Evolutionary conservation across 2,797 vertebrate genomes (phyloP), one percentile per base, ranked within the genome.

Genomic region (Brotogeris chrysoptera): DNA sequence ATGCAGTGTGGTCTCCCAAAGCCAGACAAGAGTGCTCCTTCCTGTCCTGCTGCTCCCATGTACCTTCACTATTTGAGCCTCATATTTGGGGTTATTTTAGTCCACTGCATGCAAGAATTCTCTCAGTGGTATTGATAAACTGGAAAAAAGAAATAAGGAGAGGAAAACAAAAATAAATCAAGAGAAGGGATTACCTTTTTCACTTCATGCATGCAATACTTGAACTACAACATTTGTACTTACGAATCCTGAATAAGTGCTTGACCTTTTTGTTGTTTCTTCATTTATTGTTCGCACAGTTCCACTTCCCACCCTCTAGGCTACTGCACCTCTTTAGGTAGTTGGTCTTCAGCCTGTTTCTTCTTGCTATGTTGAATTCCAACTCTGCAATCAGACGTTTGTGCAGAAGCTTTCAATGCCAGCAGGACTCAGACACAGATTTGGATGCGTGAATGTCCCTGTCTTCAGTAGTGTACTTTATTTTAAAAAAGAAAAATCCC

Each of bases 221-320:
- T 81, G 50, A 76, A 49, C 24, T 43, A 74, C 36, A 87, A 8
- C 24, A 34, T 80, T 69, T 81, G 34, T 76, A 53, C 38, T 71
- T 73, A 64, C 1, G 13, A 84, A 93, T 86, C 44, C 57, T 64
- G 52, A 93, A 44, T 52, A 72, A 82, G 28, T 90, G 50, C 60
- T 96, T 92, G 80, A 92, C 66, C 88, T 93, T 93, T 84, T 73
- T 5, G 49, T 81, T 95, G 53, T 92, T 94, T 92, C 87, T 92
- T 91, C 76, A 81, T 94, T 90, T 95, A 81, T 81, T 88, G 44
- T 93, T 92, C 46, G 90, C 61, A 72, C 61, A 10, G 28, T 78
- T 92, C 70, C 2, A 2, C 64, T 91, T 93, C 63, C 34, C 30
- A 15, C 34, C 85, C 60, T 44, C 77, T 46, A 1, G 27, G 49